Conservation (phyloP, 2,888 invertebrate genomes). For the Anorthoa munda region DNA sequence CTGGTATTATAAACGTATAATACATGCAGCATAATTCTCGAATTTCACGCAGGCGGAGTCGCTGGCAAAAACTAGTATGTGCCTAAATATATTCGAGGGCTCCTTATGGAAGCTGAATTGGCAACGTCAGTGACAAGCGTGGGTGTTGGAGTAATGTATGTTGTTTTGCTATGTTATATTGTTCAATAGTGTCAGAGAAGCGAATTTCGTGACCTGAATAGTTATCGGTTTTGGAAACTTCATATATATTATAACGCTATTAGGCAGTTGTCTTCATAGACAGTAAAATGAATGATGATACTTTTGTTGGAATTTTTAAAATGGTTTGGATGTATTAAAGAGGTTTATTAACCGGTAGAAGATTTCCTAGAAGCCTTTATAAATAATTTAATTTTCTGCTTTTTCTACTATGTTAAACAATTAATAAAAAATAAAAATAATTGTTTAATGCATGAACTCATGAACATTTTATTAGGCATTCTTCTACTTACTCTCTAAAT, state of each 20-base stretch:
- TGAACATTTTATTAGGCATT: too few species aligned
- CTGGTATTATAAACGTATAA: too few species aligned
- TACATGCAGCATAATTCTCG: too few species aligned
- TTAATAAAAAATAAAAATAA: too few species aligned
- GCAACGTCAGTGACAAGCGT: constrained; percentile 43
- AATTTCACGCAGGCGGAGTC: too few species aligned
- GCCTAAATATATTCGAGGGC: neutral
- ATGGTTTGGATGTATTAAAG: neutral
- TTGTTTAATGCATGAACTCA: too few species aligned
- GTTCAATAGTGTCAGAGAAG: constrained; percentile 25
- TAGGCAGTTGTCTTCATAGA: neutral
- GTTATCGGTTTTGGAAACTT: neutral
- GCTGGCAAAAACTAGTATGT: too few species aligned
- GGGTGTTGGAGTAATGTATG: constrained; percentile 31
- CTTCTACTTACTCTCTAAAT: too few species aligned
- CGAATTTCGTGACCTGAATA: constrained; percentile 26
- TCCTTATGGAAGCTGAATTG: constrained; percentile 33
- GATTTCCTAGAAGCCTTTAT: neutral
- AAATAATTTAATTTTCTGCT: too few species aligned
- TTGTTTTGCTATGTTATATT: constrained; percentile 27
- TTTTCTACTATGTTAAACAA: too few species aligned
- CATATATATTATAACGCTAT: neutral
- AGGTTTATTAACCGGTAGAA: neutral
- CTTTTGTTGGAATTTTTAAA: neutral
- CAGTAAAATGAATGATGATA: neutral